phyloP scores from a whole-genome alignment of 2,797 vertebrate species.

The Fistularia tabacaria region DNA sequence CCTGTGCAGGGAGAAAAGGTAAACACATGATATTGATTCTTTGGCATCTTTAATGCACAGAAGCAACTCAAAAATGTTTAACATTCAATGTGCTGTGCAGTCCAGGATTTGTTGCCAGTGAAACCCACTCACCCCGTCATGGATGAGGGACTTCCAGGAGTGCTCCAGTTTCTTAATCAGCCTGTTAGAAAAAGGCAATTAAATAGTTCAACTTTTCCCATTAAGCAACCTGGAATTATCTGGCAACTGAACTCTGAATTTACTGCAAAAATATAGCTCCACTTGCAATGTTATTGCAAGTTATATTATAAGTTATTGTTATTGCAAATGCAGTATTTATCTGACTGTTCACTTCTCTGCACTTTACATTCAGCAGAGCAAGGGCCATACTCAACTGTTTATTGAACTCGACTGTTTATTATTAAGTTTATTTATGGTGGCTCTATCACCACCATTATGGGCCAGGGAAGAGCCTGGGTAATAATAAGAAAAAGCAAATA shows the following conservation, averaged over 20 bases:
- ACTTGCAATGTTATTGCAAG: too few relatives aligned
- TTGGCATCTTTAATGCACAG: neutral
- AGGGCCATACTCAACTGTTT: too few relatives aligned
- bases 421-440: too few relatives aligned
- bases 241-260: conserved; percentile 8
- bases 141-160: conserved; percentile 96
- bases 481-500: too few relatives aligned
- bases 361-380: too few relatives aligned
- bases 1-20: conserved; percentile 64
- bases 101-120: neutral
- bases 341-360: too few relatives aligned
- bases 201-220: conserved; percentile 1
- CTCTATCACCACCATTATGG: too few relatives aligned
- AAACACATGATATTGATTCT: neutral
- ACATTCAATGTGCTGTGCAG: neutral
- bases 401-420: too few relatives aligned
- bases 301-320: too few relatives aligned
- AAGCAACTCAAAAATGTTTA: neutral
- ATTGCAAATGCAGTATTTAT: too few relatives aligned
- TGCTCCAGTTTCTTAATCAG: conserved; percentile 97
- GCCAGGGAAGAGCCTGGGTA: too few relatives aligned
- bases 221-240: conserved; percentile 10
- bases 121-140: conserved; percentile 87
- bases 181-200: conserved; percentile 65
- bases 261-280: neutral